These are phyloP conservation scores for Neuroterus valhalla DNA, from an alignment of 1,140 invertebrate species.

Conservation along the genomic window DNA sequence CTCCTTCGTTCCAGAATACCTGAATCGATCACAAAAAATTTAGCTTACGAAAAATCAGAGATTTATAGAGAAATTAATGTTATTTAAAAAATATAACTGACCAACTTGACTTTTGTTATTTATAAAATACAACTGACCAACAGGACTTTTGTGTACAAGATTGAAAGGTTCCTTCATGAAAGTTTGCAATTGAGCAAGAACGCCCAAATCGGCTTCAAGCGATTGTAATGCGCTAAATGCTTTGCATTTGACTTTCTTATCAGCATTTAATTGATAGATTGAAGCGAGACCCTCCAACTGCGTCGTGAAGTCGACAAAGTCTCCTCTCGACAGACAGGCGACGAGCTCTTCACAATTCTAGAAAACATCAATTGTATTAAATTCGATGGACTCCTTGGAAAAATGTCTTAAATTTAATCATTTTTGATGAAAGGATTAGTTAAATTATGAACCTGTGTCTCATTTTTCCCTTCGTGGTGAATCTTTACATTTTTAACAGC, in stretches of 20 bases:
- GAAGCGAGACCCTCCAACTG: slow-evolving; percentile 93
- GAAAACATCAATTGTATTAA: slow-evolving; percentile 30
- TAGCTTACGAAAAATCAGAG: slow-evolving; percentile 12
- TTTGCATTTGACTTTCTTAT: slow-evolving; percentile 95
- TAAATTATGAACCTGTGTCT: slow-evolving; percentile 74
- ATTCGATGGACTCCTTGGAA: no score
- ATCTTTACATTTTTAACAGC: slow-evolving; percentile 94
- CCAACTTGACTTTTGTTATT: slow-evolving; percentile 3
- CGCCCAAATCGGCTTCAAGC: slow-evolving; percentile 92
- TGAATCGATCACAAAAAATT: slow-evolving; percentile 38
- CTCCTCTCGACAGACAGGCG: slow-evolving; percentile 84
- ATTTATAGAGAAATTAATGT: slow-evolving; percentile 3
- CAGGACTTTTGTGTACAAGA: slow-evolving; percentile 91
- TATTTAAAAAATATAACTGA: slow-evolving; percentile 21
- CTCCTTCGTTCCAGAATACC: slow-evolving; percentile 83
- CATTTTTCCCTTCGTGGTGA: slow-evolving; percentile 89
- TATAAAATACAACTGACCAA: slow-evolving; percentile 77
- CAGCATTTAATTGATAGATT: slow-evolving; percentile 95
- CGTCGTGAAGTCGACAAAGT: slow-evolving; percentile 94
- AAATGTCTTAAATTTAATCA: no score
- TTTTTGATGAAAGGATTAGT: slow-evolving; percentile 7
- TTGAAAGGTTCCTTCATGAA: slow-evolving; percentile 90
- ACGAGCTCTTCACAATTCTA: slow-evolving; percentile 93
- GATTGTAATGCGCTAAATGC: slow-evolving; percentile 94
- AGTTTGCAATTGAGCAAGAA: slow-evolving; percentile 86